These are phyloP conservation scores for Tamandua tetradactyla DNA, from an alignment of 2,797 vertebrate species.

Conservation along the genomic window DNA sequence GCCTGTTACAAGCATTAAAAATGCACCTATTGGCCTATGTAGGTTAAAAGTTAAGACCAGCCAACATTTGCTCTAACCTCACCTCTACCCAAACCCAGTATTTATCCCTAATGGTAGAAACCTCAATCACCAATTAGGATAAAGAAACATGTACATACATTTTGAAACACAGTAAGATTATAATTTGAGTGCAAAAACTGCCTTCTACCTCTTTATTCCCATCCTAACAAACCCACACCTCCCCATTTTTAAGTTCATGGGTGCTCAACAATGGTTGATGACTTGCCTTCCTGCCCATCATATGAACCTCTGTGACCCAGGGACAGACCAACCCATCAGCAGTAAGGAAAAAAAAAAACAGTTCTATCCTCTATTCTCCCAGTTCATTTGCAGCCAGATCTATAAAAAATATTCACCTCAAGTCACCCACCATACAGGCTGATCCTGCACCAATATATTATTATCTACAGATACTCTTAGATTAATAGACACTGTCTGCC, in stretches of 20 bases:
- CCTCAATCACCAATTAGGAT: not conserved
- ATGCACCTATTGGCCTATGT: not conserved
- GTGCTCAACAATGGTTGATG: not conserved
- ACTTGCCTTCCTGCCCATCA: not conserved
- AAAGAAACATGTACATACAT: not conserved
- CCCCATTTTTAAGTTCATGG: not conserved
- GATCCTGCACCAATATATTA: not conserved
- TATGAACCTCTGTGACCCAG: not conserved
- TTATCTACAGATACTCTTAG: not conserved
- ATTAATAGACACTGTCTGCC: not conserved
- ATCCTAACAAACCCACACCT: not conserved
- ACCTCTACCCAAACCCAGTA: not conserved
- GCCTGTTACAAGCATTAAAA: not conserved
- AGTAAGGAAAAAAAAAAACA: not conserved
- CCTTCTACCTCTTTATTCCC: not conserved
- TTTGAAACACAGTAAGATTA: not conserved
- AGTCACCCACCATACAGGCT: not conserved
- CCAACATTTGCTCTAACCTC: conserved; percentile 7
- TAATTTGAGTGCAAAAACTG: not conserved
- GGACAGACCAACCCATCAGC: not conserved
- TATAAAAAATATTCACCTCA: conserved; percentile 19
- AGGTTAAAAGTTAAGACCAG: not conserved
- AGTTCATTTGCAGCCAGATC: not conserved
- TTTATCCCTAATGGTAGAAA: not conserved
- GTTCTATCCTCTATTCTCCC: not conserved